These are phyloP conservation scores for Eumacrocentrus americanus DNA, from an alignment of 2,888 invertebrate genomes.

Conservation along the genomic window DNA sequence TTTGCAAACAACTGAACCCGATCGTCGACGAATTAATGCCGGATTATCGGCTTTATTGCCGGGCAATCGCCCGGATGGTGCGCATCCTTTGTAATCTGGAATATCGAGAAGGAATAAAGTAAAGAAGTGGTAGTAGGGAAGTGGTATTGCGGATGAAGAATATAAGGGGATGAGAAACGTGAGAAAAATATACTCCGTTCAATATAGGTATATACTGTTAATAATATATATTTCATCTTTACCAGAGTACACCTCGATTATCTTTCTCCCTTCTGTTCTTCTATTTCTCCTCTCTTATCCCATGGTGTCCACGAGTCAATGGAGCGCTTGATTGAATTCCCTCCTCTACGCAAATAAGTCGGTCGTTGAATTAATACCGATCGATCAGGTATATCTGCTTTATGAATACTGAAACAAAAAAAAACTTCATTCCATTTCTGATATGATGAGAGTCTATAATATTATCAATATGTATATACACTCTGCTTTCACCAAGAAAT, in stretches of 20 bases:
- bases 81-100: slow-evolving; percentile 16
- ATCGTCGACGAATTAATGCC: slow-evolving; percentile 7
- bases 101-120: slow-evolving; percentile 5
- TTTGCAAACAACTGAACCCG: neutral
- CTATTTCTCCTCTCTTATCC: neutral
- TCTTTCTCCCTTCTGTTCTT: slow-evolving; percentile 1
- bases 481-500: too few relatives aligned
- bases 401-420: too few relatives aligned
- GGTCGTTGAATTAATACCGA: slow-evolving; percentile 39
- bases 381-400: slow-evolving; percentile 30
- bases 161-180: slow-evolving; percentile 2
- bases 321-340: slow-evolving; percentile 41
- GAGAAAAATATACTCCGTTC: neutral
- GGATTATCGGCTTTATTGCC: slow-evolving; percentile 17
- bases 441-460: too few relatives aligned
- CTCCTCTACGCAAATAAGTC: slow-evolving; percentile 38
- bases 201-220: neutral
- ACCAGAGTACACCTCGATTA: slow-evolving; percentile 25
- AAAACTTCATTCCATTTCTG: too few relatives aligned
- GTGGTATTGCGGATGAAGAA: neutral
- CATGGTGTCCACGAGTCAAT: slow-evolving; percentile 32
- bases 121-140: neutral
- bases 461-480: too few relatives aligned
- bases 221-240: slow-evolving; percentile 21
- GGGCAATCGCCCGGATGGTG: neutral